phyloP scores from a whole-genome alignment of 1,140 invertebrate species.

The Aphis gossypii region DNA sequence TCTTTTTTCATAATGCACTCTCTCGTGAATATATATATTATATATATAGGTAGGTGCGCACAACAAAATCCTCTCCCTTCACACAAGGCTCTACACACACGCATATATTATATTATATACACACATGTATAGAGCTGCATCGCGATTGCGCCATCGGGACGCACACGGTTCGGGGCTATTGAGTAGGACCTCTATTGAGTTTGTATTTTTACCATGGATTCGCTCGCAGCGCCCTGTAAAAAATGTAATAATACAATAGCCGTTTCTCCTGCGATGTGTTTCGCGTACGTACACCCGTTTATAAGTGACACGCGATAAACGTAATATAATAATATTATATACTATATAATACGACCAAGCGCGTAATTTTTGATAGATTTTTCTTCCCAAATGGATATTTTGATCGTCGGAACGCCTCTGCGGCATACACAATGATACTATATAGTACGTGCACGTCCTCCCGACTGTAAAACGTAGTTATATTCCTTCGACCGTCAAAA shows the following conservation, averaged over 20 bases:
- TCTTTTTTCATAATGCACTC: background rate
- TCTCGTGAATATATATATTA: background rate
- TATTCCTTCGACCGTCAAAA: background rate
- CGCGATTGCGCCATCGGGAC: background rate
- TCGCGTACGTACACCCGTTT: background rate
- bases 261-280: background rate
- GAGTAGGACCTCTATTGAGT: background rate
- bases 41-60: background rate
- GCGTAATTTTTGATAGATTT: background rate
- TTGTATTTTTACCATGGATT: background rate
- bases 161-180: background rate
- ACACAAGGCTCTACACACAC: background rate
- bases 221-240: background rate
- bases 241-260: background rate
- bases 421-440: no score
- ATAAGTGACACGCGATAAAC: background rate
- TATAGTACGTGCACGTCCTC: background rate
- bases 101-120: background rate
- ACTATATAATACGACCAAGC: background rate
- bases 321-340: background rate
- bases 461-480: background rate
- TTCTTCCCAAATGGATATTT: background rate
- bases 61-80: background rate
- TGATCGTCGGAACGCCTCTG: background rate
- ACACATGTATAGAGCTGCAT: background rate